phyloP scores from a whole-genome alignment of 2,797 vertebrate genomes.

The Microtus obscurus region DNA sequence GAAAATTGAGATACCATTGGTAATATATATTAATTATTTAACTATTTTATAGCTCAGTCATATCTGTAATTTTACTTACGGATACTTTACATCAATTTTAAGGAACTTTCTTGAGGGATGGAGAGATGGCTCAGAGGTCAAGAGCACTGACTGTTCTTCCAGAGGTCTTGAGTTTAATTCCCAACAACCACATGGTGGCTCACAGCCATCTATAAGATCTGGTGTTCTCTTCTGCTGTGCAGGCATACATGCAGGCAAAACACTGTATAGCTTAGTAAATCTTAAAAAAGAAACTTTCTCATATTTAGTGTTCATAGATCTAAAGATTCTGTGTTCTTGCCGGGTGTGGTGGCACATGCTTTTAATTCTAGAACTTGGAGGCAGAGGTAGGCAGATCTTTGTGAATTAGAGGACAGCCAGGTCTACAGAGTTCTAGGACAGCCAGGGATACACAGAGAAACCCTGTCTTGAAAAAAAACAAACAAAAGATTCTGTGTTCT shows the following conservation, averaged over 20 bases:
- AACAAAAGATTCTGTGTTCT: neutral
- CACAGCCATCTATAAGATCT: too few relatives aligned
- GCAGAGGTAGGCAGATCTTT: neutral
- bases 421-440: neutral
- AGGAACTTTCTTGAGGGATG: neutral
- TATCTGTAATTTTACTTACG: constrained; percentile 1
- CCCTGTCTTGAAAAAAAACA: neutral
- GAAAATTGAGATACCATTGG: constrained; percentile 28
- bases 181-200: too few relatives aligned
- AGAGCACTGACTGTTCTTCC: too few relatives aligned
- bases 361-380: neutral
- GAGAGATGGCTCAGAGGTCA: too few relatives aligned
- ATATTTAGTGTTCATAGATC: constrained; percentile 40
- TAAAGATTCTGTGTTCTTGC: constrained; percentile 19
- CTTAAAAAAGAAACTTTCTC: constrained; percentile 1
- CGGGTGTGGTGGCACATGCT: neutral
- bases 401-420: neutral
- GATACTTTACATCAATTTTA: constrained; percentile 15
- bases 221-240: too few relatives aligned
- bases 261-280: too few relatives aligned
- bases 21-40: constrained; percentile 37
- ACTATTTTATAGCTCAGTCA: constrained; percentile 35
- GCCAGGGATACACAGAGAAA: neutral
- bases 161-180: too few relatives aligned
- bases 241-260: too few relatives aligned